Evolutionary conservation across 2,797 vertebrate species (phyloP).

Genomic region (Mormyrus proboscirostris): DNA sequence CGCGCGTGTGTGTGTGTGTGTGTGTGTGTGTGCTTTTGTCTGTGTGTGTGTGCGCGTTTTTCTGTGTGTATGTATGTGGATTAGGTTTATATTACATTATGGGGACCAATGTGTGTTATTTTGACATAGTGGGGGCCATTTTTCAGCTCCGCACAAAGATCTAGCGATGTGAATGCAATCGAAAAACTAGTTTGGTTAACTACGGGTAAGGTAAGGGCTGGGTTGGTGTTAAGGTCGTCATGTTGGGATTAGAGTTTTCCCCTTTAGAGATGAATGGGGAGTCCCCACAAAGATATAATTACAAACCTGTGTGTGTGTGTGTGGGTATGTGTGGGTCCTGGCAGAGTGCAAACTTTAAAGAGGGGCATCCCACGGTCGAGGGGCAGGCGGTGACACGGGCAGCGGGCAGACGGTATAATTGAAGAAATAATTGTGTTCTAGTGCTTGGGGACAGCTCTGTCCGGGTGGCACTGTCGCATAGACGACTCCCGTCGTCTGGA

Average conservation of each 20-base stretch:
- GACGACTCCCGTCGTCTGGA: not conserved
- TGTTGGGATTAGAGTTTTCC: not conserved
- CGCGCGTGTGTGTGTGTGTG: not conserved
- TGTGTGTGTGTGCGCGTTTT: not conserved
- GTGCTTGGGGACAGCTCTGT: not conserved
- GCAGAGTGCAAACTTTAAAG: not conserved
- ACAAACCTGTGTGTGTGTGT: not conserved
- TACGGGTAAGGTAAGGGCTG: not conserved
- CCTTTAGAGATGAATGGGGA: not conserved
- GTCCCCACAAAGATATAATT: not conserved
- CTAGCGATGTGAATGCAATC: not conserved
- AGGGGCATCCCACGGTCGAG: not conserved
- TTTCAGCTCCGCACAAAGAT: not conserved
- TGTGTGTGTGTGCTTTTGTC: not conserved
- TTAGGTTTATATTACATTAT: not conserved
- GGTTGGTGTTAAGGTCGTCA: not conserved
- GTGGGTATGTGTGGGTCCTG: not conserved
- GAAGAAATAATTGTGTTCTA: conserved; percentile 15
- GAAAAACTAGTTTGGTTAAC: not conserved
- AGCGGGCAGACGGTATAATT: not conserved
- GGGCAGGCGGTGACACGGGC: not conserved
- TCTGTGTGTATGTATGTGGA: not conserved
- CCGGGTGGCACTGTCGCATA: not conserved
- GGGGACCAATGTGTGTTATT: not conserved
- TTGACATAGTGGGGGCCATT: not conserved